Evolutionary conservation across 2,888 invertebrate species (phyloP).

Genomic region (Hermaeophaga mercurialis): DNA sequence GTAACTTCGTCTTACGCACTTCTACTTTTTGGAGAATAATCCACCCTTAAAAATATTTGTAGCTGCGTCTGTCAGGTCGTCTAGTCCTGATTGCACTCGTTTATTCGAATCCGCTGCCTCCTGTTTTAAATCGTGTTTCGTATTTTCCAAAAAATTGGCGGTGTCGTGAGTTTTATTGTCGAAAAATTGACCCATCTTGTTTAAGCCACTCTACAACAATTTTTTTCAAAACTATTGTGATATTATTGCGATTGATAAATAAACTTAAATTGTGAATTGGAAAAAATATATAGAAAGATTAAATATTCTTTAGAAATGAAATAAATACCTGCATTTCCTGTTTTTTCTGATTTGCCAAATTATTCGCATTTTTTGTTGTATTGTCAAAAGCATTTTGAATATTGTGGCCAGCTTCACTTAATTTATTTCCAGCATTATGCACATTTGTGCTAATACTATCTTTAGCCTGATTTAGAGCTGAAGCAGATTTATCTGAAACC

Average conservation of each 20-base stretch:
- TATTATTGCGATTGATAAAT: too few species aligned
- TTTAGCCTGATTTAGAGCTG: conserved; percentile 33
- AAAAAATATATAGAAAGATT: conserved; percentile 4
- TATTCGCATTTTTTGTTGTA: conserved; percentile 28
- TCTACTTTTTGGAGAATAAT: conserved; percentile 37
- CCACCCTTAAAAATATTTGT: conserved; percentile 41
- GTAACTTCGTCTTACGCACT: too few species aligned
- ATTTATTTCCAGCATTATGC: conserved; percentile 39
- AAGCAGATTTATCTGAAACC: conserved; percentile 28
- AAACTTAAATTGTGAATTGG: too few species aligned
- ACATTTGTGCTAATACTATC: conserved; percentile 39
- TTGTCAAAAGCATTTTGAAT: conserved; percentile 28
- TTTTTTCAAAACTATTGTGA: too few species aligned
- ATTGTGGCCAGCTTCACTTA: conserved; percentile 37
- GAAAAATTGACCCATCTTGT: conserved; percentile 31
- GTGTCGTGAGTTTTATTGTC: conserved; percentile 35
- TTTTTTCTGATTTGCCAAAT: conserved; percentile 34
- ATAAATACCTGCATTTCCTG: conserved; percentile 29
- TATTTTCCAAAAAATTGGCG: conserved; percentile 29
- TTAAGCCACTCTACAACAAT: conserved; percentile 27
- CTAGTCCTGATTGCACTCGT: conserved; percentile 42
- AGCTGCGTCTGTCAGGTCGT: conserved; percentile 39
- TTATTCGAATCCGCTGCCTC: conserved; percentile 41
- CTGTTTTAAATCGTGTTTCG: conserved; percentile 30
- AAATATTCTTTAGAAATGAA: background rate